Base-by-base conservation (phyloP, 92 coral and sea anemone species). In the Plumapathes pennacea region DNA sequence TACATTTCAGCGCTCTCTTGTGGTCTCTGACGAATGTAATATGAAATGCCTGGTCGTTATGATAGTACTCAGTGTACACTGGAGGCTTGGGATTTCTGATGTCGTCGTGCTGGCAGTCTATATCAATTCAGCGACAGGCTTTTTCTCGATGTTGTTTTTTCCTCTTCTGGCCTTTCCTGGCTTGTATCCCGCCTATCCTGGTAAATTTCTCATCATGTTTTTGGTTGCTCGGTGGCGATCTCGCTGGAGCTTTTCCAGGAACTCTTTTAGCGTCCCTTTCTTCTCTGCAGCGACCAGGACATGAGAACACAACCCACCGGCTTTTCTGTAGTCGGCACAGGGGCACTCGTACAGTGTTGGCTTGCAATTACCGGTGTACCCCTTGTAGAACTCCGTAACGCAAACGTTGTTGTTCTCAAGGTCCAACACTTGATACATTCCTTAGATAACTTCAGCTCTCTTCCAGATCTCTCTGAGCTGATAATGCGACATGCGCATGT, bases 151-250 rank as follows among this genome's bases (percentile, higher is more conserved):
- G 40, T 62, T 78, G 57, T 68, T 78, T 55, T 52, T 36, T 31
- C 85, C 79, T 52, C 55, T 70, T 38, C 78, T 40, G 48, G 31
- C 34, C 25, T 77, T 77, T 15, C 50, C 49, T n/a, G n/a, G n/a
- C n/a, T n/a, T n/a, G n/a, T n/a, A n/a, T 19, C n/a, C n/a, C 8
- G 60, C 70, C 3, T 42, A 12, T 22, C 30, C 54, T 5, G 61
- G 70, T 25, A 62, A 29, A 46, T 62, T 62, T 22, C 49, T 48
- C 51, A 62, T 42, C 52, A 63, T 47, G 21, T 10, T 19, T 34
- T 48, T 63, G n/a, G 27, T 40, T 17, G 43, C 41, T 21, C 18
- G 27, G 28, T 38, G 42, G 22, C 70, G 25, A n/a, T 48, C 71
- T 50, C 34, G 14, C 17, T 58, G 55, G 39, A 36, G 60, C 51